Base-by-base conservation (phyloP, 2,888 invertebrate species). In the Pseudolycoriella hygida region DNA sequence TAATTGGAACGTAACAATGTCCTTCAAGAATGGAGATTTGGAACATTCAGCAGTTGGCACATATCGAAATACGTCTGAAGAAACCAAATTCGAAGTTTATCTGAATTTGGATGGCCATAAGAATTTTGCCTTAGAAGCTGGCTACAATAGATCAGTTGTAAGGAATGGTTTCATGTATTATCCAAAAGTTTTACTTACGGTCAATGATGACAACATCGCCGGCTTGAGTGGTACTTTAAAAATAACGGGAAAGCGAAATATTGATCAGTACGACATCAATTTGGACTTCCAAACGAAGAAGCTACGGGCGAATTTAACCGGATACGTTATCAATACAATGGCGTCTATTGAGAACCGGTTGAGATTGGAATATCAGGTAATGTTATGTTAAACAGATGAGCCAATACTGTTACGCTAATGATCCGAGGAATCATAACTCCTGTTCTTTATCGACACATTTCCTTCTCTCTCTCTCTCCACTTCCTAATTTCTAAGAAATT, bases 251-350 rank as follows among this genome's bases (percentile, higher is more conserved):
- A 81, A 80, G 60, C 75, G 71, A 50, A 80, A 80, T 2, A 73
- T 84, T 17, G 76, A 76, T 1, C 86, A 87, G 57, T 80, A 79
- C 56, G 83, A 85, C 51, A 73, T 87, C 8, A 72, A 78, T 49
- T 61, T 83, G 10, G 77, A 77, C 42, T 86, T 87, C 56, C 77
- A 81, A 65, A 87, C 86, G 0, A 84, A 81, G 54, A 76, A 78
- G 50, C 65, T 87, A 1, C 76, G 74, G 46, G 83, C 84, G 41
- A 70, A 75, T 50, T 63, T 86, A n/a, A 67, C 72, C 30, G 87
- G 87, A 0, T 83, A 83, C 57, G 72, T 85, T 44, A 72, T 76
- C 0, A 55, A 59, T 37, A 64, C 48, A 12, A 63, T 62, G 43
- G 56, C 61, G 1, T 60, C 59, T 0, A 59, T 58, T 2, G 57